These are phyloP conservation scores for Zoanthus solanderi DNA, from an alignment of 92 coral and sea anemone species.

Conservation along the genomic window DNA sequence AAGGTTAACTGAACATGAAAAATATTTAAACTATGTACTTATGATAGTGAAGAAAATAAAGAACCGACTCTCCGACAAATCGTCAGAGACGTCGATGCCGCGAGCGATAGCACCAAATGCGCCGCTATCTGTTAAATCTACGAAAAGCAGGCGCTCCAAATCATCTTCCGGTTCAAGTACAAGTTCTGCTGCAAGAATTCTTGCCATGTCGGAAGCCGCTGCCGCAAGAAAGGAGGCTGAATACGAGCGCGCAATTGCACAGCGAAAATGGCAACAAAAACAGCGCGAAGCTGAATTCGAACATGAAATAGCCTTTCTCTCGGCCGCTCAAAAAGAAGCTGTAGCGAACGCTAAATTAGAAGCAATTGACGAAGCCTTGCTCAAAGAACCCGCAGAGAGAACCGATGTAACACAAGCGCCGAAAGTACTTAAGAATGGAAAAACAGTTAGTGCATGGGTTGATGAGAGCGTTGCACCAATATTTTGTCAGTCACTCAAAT, in stretches of 20 bases:
- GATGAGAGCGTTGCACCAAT: slow-evolving; percentile 3
- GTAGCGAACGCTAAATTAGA: slow-evolving; percentile 26
- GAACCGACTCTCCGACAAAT: slow-evolving; percentile 43
- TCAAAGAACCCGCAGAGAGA: slow-evolving; percentile 21
- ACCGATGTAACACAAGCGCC: background rate
- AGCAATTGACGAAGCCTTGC: slow-evolving; percentile 32
- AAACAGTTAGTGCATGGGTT: slow-evolving; percentile 32
- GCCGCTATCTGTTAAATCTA: slow-evolving; percentile 21
- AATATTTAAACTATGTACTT: slow-evolving; percentile 18
- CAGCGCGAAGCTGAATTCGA: slow-evolving; percentile 64
- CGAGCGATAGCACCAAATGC: background rate
- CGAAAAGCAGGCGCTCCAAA: background rate
- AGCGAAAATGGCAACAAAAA: slow-evolving; percentile 45
- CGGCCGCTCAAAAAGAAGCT: slow-evolving; percentile 39
- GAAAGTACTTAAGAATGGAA: background rate
- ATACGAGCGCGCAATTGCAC: slow-evolving; percentile 38
- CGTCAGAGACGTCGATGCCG: slow-evolving; percentile 31
- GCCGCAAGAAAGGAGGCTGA: slow-evolving; percentile 58
- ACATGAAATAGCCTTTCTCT: slow-evolving; percentile 19
- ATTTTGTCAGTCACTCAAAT: background rate
- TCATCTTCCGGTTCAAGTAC: slow-evolving; percentile 6
- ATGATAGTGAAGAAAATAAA: slow-evolving; percentile 48
- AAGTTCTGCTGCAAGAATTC: slow-evolving; percentile 35
- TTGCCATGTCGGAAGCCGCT: slow-evolving; percentile 55
- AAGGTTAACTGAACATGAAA: slow-evolving; percentile 26